Evolutionary conservation across 2,797 vertebrate genomes (phyloP).

Genomic region (Tokudaia tokunoshimensis): DNA sequence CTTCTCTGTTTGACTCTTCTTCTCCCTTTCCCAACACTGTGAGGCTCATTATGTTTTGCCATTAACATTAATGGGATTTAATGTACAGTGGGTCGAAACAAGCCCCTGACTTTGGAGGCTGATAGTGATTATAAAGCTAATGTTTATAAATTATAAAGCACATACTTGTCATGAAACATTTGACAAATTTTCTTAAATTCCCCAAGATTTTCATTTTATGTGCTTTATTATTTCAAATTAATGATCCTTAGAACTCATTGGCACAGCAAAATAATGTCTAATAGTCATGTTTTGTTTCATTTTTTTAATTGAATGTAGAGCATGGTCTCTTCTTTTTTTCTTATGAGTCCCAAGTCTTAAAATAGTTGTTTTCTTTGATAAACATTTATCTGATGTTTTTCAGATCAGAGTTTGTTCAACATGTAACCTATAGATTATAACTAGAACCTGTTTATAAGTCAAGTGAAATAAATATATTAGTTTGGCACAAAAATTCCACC

Average conservation of each 20-base stretch:
- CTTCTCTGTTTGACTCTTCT: conserved; percentile 9
- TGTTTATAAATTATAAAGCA: conserved; percentile 43
- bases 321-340: neutral
- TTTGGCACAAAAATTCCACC: neutral
- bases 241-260: conserved; percentile 18
- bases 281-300: neutral
- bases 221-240: conserved; percentile 38
- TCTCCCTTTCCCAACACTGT: neutral
- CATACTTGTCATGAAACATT: conserved; percentile 47
- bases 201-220: neutral
- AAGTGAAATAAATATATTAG: conserved; percentile 31
- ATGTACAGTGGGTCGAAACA: conserved; percentile 6
- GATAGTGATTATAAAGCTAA: conserved; percentile 50
- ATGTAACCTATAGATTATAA: conserved; percentile 32
- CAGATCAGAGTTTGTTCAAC: neutral
- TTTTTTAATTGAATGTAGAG: neutral
- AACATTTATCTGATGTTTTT: conserved; percentile 44
- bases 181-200: conserved; percentile 64
- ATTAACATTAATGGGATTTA: conserved; percentile 51
- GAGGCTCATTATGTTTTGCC: conserved; percentile 51
- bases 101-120: neutral
- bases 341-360: neutral
- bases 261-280: neutral
- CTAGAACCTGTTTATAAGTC: conserved; percentile 6
- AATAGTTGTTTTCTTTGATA: conserved; percentile 1